Base-by-base conservation (phyloP, 2,888 invertebrate species). In the Drosophila limbata region DNA sequence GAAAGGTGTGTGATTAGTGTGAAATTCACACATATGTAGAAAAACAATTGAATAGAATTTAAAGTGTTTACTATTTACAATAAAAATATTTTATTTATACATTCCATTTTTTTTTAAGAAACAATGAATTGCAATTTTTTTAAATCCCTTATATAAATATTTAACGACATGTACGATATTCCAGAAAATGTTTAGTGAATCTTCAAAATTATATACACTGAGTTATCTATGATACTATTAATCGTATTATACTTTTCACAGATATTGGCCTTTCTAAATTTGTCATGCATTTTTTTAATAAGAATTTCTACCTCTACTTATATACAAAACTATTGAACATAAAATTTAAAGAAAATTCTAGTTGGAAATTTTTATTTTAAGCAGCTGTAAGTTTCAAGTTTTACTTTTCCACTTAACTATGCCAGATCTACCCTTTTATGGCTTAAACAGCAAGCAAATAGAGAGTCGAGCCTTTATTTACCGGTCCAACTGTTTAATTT, bases 401-500 rank as follows among this genome's bases (percentile, higher is more conserved):
- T n/a, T 39, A 39, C n/a, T 21, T 45, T 35, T 55, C 13, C 5
- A 31, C 21, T 31, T 3, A 42, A 17, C 44, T 9, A 45, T 51
- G 15, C 8, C 8, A 45, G 31, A 1, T 11, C 28, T 37, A 25
- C 40, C 31, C 35, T 53, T 53, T 39, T 62, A 51, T 53, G 61
- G 37, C 37, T 53, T 42, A 45, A 57, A 28, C 52, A 52, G 31
- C 9, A 37, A 31, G 50, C 11, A 21, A 25, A n/a, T 5, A 17
- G 9, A 51, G n/a, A 4, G 37, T 31, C 10, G 9, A 28, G 55
- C 28, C 25, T 35, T 25, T 55, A 53, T 65, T 79, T 75, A 47
- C 61, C 42, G 19, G 40, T 25, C 28, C 68, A 61, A 64, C 61
- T 65, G 76, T 75, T 79, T 60, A 79, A 79, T 75, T 65, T 60